These are phyloP conservation scores for Cynoglossus semilaevis DNA, from an alignment of 2,113 vertebrate species.

Conservation along the genomic window DNA sequence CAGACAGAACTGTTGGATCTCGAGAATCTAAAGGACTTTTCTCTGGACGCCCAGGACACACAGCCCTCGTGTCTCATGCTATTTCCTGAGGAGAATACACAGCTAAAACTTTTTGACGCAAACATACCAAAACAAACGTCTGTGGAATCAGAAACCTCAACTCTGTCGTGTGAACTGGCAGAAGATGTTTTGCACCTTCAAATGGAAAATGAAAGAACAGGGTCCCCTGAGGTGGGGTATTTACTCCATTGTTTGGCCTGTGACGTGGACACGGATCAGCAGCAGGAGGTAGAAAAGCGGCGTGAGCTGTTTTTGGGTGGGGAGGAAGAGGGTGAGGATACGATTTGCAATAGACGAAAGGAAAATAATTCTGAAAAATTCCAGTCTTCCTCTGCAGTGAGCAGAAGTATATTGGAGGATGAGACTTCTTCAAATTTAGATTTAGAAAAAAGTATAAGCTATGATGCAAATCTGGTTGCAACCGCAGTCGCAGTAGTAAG, in stretches of 20 bases:
- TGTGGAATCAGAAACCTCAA: slow-evolving; percentile 4
- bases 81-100: slow-evolving; percentile 16
- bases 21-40: slow-evolving; percentile 8
- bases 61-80: slow-evolving; percentile 9
- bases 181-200: slow-evolving; percentile 26
- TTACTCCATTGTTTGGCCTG: slow-evolving; percentile 32
- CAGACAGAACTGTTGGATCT: slow-evolving; percentile 1
- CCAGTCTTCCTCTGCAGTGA: neutral
- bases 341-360: neutral
- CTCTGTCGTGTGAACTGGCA: slow-evolving; percentile 6
- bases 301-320: slow-evolving; percentile 8
- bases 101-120: slow-evolving; percentile 1
- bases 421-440: neutral
- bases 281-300: slow-evolving; percentile 5
- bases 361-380: neutral
- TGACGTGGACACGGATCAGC: slow-evolving; percentile 23
- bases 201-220: slow-evolving; percentile 37
- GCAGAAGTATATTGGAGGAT: neutral
- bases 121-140: neutral
- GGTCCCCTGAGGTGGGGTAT: slow-evolving; percentile 3
- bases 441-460: neutral
- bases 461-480: slow-evolving; percentile 19
- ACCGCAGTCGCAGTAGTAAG: slow-evolving; percentile 50
- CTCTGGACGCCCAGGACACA: slow-evolving; percentile 11
- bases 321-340: slow-evolving; percentile 15